These are phyloP conservation scores for Charanyca ferruginea DNA, from an alignment of 2,888 invertebrate genomes.

Conservation along the genomic window DNA sequence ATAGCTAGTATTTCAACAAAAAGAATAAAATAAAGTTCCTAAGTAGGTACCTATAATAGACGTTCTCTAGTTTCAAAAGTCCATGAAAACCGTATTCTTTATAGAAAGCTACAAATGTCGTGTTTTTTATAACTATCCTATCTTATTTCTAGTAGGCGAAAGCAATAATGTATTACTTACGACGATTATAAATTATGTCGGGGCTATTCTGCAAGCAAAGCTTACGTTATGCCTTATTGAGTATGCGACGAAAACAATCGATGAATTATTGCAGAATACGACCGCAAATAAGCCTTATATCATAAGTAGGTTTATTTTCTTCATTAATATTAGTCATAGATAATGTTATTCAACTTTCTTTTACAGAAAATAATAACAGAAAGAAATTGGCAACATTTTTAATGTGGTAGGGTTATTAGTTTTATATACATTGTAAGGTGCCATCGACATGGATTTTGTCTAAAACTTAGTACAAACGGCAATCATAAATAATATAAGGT, in stretches of 20 bases:
- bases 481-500: too few species aligned
- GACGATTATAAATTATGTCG: conserved; percentile 62
- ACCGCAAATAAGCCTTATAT: conserved; percentile 74
- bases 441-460: too few species aligned
- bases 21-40: neutral
- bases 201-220: conserved; percentile 77
- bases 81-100: conserved; percentile 15
- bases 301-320: conserved; percentile 57
- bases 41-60: neutral
- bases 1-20: neutral
- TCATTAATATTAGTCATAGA: conserved; percentile 51
- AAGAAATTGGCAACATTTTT: neutral
- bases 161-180: conserved; percentile 60
- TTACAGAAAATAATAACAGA: conserved; percentile 30
- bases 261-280: conserved; percentile 78
- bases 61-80: conserved; percentile 5
- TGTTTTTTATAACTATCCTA: conserved; percentile 34
- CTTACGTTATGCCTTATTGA: conserved; percentile 85
- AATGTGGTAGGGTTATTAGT: neutral
- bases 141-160: conserved; percentile 24
- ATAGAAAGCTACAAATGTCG: conserved; percentile 11
- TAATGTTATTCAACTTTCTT: conserved; percentile 55
- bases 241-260: conserved; percentile 86
- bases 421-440: too few species aligned
- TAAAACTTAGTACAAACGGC: too few species aligned